Evolutionary conservation across 2,797 vertebrate species (phyloP).

Genomic region (Pelodytes ibericus): DNA sequence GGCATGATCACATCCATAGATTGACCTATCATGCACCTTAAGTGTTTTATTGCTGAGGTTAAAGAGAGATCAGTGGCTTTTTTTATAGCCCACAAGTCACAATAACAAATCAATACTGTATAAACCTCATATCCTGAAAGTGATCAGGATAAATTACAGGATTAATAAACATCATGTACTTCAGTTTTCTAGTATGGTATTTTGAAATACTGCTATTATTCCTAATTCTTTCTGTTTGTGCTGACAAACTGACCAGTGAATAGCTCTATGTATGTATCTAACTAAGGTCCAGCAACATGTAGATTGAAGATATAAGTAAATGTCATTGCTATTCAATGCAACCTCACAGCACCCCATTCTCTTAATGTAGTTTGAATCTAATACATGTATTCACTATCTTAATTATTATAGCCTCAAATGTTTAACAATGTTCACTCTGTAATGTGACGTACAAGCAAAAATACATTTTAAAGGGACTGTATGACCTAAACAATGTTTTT

Average conservation of each 20-base stretch:
- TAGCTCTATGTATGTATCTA: too few relatives aligned
- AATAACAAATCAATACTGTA: constrained; percentile 31
- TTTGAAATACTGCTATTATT: not conserved
- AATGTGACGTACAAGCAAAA: too few relatives aligned
- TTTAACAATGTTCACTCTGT: too few relatives aligned
- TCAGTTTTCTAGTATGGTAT: not conserved
- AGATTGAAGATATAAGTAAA: too few relatives aligned
- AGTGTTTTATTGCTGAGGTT: constrained; percentile 22
- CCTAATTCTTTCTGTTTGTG: not conserved
- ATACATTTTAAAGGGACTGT: too few relatives aligned
- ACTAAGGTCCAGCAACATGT: too few relatives aligned
- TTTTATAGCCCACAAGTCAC: constrained; percentile 16
- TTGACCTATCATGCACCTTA: not conserved
- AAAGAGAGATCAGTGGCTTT: constrained; percentile 14
- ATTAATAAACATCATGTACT: constrained; percentile 1
- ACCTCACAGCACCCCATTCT: too few relatives aligned
- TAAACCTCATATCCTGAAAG: constrained; percentile 28
- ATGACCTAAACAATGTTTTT: too few relatives aligned
- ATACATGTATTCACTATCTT: too few relatives aligned
- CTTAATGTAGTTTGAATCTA: too few relatives aligned
- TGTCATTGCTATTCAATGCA: too few relatives aligned
- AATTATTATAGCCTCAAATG: too few relatives aligned
- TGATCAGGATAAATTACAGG: not conserved
- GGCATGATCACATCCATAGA: not conserved
- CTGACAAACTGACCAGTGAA: not conserved